phyloP scores from a whole-genome alignment of 2,113 vertebrate genomes.

The Clarias batrachus region DNA sequence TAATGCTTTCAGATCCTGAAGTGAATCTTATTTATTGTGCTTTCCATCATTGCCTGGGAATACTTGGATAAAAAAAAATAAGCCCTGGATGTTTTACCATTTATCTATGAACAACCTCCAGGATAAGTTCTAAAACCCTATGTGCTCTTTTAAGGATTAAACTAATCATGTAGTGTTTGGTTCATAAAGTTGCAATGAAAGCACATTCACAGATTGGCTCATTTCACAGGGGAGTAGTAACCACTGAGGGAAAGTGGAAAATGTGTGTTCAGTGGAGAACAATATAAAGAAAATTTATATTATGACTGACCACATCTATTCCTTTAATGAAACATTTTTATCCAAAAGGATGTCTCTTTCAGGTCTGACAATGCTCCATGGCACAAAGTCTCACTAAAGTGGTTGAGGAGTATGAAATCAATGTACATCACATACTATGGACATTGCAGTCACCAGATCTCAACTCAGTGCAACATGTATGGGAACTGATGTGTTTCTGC shows the following conservation, averaged over 20 bases:
- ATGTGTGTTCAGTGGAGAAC: neutral
- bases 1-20: constrained; percentile 41
- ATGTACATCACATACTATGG: neutral
- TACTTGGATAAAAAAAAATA: constrained; percentile 39
- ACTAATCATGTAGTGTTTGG: neutral
- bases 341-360: neutral
- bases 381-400: neutral
- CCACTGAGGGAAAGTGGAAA: neutral
- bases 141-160: constrained; percentile 15
- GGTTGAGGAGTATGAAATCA: neutral
- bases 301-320: neutral
- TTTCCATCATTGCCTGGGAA: constrained; percentile 27
- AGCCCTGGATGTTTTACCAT: neutral
- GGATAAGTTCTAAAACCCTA: constrained; percentile 1
- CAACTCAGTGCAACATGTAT: neutral
- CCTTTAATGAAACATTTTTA: neutral
- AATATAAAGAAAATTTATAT: neutral
- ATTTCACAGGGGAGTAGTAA: neutral
- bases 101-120: constrained; percentile 18
- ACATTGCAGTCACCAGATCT: neutral
- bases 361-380: neutral
- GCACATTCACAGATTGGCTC: neutral
- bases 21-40: constrained; percentile 43
- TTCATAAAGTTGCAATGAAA: neutral
- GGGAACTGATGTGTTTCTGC: neutral